Evolutionary conservation across 2,113 vertebrate genomes (phyloP).

Genomic region (Dromiciops gliroides): DNA sequence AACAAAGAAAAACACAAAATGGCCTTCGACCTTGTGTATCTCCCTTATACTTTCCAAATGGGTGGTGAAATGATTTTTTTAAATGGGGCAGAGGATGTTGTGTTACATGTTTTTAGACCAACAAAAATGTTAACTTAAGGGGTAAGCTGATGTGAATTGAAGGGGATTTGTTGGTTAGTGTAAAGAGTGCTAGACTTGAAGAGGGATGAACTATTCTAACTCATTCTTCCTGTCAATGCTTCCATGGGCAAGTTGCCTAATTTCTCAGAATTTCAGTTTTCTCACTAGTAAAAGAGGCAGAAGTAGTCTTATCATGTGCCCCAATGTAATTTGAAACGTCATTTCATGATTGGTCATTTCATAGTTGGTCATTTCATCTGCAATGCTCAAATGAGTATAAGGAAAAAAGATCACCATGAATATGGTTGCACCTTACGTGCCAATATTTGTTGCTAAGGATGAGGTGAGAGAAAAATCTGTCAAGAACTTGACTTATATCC

Average conservation of each 20-base stretch:
- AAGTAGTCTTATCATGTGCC: no score
- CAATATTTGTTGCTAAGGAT: neutral
- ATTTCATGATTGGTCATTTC: neutral
- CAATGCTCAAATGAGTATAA: neutral
- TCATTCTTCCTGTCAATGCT: neutral
- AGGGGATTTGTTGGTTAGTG: neutral
- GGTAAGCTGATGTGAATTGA: no score
- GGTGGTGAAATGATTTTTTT: neutral
- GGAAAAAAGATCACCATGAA: neutral
- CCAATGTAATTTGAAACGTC: neutral
- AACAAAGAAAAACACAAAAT: neutral
- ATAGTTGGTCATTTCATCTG: neutral
- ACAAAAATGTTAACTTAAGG: neutral
- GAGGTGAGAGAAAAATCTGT: neutral
- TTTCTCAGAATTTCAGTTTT: neutral
- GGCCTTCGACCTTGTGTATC: neutral
- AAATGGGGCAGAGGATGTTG: neutral
- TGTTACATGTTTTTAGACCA: neutral
- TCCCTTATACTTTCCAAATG: neutral
- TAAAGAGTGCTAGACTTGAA: no score
- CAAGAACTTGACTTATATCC: neutral
- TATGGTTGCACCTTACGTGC: neutral
- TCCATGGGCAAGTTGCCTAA: neutral
- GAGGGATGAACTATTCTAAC: no score
- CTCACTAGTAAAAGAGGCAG: neutral